Percentiles rank a stretch among this genome's conserved stretches.
phyloP scores from a whole-genome alignment of 2,797 vertebrate genomes.

The Adrianichthys oophorus region DNA sequence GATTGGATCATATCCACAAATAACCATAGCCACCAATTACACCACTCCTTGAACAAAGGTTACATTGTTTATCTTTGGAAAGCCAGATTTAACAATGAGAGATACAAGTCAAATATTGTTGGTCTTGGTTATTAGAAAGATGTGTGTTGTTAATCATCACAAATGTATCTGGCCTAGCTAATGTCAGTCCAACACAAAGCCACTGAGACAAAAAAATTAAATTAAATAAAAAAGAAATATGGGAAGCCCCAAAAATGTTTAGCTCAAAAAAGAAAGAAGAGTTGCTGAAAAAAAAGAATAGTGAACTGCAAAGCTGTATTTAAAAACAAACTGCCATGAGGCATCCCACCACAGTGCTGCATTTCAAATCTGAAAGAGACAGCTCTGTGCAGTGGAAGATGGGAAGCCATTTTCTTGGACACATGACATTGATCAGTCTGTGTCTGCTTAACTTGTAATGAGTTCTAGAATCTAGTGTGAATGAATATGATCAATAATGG shows the following conservation, averaged over 20 bases:
- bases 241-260: no score
- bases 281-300: no score
- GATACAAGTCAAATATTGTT: constrained; percentile 36
- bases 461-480: constrained; percentile 66
- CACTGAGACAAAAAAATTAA: no score
- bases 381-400: constrained; percentile 1
- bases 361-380: background rate
- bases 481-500: constrained; percentile 81
- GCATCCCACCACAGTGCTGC: no score
- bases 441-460: constrained; percentile 72
- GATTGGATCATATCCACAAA: constrained; percentile 59
- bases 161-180: no score
- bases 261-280: no score
- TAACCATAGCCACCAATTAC: constrained; percentile 51
- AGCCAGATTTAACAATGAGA: constrained; percentile 39
- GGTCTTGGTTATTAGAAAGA: background rate
- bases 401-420: constrained; percentile 27
- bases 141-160: no score
- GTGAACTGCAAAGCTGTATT: no score
- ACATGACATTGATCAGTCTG: constrained; percentile 53
- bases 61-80: constrained; percentile 21
- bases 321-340: constrained; percentile 2
- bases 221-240: no score
- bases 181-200: no score
- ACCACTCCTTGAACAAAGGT: no score